phyloP scores from a whole-genome alignment of 35 echinoderm and acorn worm species.

The Anneissia japonica region DNA sequence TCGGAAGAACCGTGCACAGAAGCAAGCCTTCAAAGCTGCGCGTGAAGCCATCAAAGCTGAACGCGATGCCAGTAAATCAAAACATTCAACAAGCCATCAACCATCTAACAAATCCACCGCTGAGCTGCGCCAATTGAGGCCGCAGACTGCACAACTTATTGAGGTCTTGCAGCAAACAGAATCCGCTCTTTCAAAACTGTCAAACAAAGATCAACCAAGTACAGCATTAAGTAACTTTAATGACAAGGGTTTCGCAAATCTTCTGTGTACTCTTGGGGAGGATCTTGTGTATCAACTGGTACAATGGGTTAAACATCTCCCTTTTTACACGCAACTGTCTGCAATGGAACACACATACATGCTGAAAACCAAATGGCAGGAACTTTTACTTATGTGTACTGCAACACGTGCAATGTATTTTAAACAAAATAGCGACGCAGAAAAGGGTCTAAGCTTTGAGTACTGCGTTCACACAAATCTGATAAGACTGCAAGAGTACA shows the following conservation, averaged over 20 bases:
- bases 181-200: conserved; percentile 76
- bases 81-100: background rate
- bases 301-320: conserved; percentile 98
- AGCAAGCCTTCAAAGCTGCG: conserved; percentile 87
- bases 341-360: conserved; percentile 90
- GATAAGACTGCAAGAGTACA: conserved; percentile 88
- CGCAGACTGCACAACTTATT: conserved; percentile 86
- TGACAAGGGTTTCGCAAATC: conserved; percentile 57
- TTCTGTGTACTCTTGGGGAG: conserved; percentile 86
- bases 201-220: background rate
- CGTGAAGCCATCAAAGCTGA: conserved; percentile 76
- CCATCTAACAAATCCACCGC: background rate
- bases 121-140: conserved; percentile 61
- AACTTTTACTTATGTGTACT: conserved; percentile 79
- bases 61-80: conserved; percentile 17
- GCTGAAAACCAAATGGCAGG: conserved; percentile 95
- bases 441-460: conserved; percentile 87
- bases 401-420: conserved; percentile 93
- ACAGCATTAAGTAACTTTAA: conserved; percentile 48
- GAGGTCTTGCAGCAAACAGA: conserved; percentile 97
- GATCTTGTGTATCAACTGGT: conserved; percentile 93
- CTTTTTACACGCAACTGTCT: conserved; percentile 89
- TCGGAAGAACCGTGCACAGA: conserved; percentile 81
- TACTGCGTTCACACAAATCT: conserved; percentile 82
- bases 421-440: conserved; percentile 55